Percentiles rank a stretch among this genome's conserved stretches.
These are phyloP conservation scores for Dicentrarchus labrax DNA, from an alignment of 2,113 vertebrate species.

Conservation along the genomic window DNA sequence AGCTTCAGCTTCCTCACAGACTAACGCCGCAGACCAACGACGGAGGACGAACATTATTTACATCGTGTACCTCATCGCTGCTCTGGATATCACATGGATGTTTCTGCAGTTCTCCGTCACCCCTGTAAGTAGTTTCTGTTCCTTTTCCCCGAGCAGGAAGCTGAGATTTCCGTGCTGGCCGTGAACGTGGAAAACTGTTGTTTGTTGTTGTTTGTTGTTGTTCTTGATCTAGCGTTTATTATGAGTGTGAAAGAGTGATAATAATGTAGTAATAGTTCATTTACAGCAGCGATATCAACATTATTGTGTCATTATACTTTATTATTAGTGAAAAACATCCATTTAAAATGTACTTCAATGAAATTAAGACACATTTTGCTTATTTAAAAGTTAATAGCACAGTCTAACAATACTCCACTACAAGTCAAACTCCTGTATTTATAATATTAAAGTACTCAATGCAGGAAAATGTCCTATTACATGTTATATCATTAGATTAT, in stretches of 20 bases:
- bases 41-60: slow-evolving; percentile 53
- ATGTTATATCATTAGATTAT: no score
- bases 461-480: not conserved
- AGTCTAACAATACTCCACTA: no score
- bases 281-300: no score
- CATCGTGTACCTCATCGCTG: slow-evolving; percentile 76
- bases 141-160: not conserved
- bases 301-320: no score
- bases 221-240: no score
- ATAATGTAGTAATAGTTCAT: no score
- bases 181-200: not conserved
- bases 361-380: no score
- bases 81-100: slow-evolving; percentile 83
- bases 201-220: no score
- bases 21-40: not conserved
- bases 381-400: not conserved
- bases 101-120: slow-evolving; percentile 86
- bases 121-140: slow-evolving; percentile 75
- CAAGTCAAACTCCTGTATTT: not conserved
- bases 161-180: slow-evolving; percentile 12
- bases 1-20: not conserved
- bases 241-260: no score
- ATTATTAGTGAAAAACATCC: no score
- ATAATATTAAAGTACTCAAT: not conserved
- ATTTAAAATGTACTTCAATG: no score